These are phyloP conservation scores for Polietes domitor DNA, from an alignment of 2,888 invertebrate species.

Conservation along the genomic window DNA sequence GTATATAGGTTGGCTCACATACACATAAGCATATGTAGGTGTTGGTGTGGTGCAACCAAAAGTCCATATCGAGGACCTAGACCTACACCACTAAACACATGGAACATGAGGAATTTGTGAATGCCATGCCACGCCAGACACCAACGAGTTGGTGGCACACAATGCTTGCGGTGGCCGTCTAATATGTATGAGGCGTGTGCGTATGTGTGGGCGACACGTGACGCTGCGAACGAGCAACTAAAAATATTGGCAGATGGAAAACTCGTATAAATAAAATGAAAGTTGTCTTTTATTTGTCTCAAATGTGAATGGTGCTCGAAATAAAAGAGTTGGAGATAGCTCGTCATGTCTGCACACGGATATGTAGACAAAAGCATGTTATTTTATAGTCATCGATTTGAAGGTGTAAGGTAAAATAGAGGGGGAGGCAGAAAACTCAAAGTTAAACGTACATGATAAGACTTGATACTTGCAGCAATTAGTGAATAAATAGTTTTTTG, in stretches of 20 bases:
- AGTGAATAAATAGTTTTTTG: too few species aligned
- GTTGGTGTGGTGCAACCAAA: neutral
- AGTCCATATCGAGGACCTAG: slow-evolving; percentile 34
- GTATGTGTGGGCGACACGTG: slow-evolving; percentile 59
- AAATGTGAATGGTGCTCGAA: too few species aligned
- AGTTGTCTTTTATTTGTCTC: neutral
- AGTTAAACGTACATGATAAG: too few species aligned
- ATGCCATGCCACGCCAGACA: neutral
- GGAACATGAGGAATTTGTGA: neutral
- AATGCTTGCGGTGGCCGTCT: slow-evolving; percentile 45
- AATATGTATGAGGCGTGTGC: slow-evolving; percentile 27
- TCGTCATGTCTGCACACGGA: too few species aligned
- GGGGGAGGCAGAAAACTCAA: too few species aligned
- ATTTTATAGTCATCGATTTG: too few species aligned
- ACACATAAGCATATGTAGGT: neutral
- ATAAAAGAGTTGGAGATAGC: too few species aligned
- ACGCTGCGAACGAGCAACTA: neutral
- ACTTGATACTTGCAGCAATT: too few species aligned
- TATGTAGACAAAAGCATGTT: too few species aligned
- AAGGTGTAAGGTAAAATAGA: too few species aligned
- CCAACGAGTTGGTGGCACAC: neutral
- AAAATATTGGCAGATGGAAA: neutral
- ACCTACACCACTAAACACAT: slow-evolving; percentile 57
- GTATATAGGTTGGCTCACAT: too few species aligned
- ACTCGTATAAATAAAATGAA: neutral